These are phyloP conservation scores for Etia nguti DNA, from an alignment of 2,113 vertebrate species.

Conservation along the genomic window DNA sequence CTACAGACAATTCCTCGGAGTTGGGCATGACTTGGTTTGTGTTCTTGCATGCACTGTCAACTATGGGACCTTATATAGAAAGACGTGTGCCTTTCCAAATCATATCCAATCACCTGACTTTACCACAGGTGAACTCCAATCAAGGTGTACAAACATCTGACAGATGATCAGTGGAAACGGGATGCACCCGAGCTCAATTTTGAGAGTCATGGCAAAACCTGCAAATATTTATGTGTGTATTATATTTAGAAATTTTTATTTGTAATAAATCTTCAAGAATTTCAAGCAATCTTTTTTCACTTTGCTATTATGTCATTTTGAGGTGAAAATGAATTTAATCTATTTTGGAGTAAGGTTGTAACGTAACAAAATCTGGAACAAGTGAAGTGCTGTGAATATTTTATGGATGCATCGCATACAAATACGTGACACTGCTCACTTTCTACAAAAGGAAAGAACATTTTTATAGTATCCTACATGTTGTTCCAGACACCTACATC, in stretches of 20 bases:
- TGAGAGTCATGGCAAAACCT: background rate
- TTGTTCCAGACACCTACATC: constrained; percentile 88
- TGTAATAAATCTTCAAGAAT: background rate
- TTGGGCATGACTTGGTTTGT: background rate
- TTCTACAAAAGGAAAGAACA: background rate
- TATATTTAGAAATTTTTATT: background rate
- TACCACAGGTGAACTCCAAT: rapidly evolving
- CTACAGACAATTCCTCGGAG: background rate
- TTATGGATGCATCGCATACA: background rate
- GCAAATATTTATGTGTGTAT: background rate
- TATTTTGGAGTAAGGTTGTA: background rate
- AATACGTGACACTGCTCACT: background rate
- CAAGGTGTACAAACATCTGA: background rate
- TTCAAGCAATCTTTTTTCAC: background rate
- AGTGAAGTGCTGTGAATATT: background rate
- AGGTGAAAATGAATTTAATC: background rate
- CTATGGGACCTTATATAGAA: background rate
- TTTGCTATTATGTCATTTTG: background rate
- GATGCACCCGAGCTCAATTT: background rate
- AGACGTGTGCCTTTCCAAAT: background rate
- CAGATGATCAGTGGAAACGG: background rate
- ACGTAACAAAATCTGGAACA: background rate
- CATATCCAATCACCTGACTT: background rate
- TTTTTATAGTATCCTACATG: background rate
- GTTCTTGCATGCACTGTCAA: background rate